Conservation (phyloP, 2,797 vertebrate species). For the Carapus acus region DNA sequence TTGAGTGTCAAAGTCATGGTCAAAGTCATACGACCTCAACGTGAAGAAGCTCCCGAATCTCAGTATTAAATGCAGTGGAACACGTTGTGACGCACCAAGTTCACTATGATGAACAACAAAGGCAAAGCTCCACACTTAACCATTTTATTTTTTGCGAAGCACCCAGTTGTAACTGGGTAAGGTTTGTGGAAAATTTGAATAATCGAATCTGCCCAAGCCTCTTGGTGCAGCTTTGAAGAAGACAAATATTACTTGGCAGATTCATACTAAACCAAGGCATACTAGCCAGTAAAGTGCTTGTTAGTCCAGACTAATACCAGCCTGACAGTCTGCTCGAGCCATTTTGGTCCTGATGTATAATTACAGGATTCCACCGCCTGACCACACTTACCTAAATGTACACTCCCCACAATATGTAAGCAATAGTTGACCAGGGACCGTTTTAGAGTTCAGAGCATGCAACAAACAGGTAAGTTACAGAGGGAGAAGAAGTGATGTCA, state of each 20-base stretch:
- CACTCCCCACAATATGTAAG: conserved; percentile 52
- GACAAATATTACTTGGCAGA: background rate
- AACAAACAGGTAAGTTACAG: conserved; percentile 8
- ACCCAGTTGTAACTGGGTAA: no score
- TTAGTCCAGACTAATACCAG: conserved; percentile 38
- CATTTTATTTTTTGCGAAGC: no score
- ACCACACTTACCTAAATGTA: conserved; percentile 49
- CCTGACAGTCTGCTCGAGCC: conserved; percentile 35
- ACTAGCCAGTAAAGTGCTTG: conserved; percentile 32
- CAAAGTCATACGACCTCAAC: no score
- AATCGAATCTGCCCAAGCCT: conserved; percentile 20
- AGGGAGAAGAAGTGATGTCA: conserved; percentile 31
- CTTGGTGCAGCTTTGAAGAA: conserved; percentile 7
- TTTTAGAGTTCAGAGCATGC: conserved; percentile 25
- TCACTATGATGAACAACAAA: no score
- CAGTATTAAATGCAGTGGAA: no score
- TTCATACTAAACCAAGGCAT: conserved; percentile 5
- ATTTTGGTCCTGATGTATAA: conserved; percentile 51
- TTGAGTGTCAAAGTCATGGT: no score
- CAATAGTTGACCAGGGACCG: conserved; percentile 32
- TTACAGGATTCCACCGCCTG: conserved; percentile 48
- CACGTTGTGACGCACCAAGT: no score
- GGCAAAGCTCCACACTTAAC: no score
- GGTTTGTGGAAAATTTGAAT: conserved; percentile 20
- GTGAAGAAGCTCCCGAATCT: no score